Base-by-base conservation (phyloP, 2,113 vertebrate genomes). In the Paraplagusia blochii region DNA sequence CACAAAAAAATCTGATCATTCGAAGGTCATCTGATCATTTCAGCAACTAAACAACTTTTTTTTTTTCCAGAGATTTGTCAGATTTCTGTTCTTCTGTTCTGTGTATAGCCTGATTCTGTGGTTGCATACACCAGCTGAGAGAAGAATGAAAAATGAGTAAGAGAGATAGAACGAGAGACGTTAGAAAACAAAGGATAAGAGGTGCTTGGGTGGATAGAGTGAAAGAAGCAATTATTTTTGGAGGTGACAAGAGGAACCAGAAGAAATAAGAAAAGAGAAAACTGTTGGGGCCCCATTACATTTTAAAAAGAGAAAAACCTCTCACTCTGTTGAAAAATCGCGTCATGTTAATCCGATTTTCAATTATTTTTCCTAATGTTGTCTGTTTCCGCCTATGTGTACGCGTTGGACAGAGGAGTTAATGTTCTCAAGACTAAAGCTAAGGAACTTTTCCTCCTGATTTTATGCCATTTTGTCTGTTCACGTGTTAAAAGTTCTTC, bases 61-160 rank as follows among this genome's bases (percentile, higher is more conserved):
- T 29, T 29, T 2, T 29, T 29, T 29, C 6, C 22, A 4, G 22
- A 29, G 3, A 29, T 29, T 29, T 29, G 22, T 29, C 22, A 29
- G 22, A 6, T 58, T 60, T 76, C 65, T 74, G 72, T 69, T 62
- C 60, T 60, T 76, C 65, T 74, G 72, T 69, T 62, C 22, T 29
- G 22, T 29, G 22, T 29, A 85, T 85, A 81, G 82, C 82, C 76
- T 57, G 80, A 77, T 51, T 80, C 57, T 29, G 40, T 66, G 3
- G 14, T 70, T 50, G 29, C 40, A 74, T 82, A 64, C 65, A 76
- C 76, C 77, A 76, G 70, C 66, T 55, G 66, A 80, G 66, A 87
- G 84, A 77, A 80, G 58, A 59, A 29, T 29, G 51, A 67, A 0
- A 51, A 66, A 75, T 56, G 76, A 67, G 54, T 63, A 82, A 76